Evolutionary conservation across 2,888 invertebrate species (phyloP), one percentile per base, ranked within the genome.

Genomic region (Heterodera filipjevi): DNA sequence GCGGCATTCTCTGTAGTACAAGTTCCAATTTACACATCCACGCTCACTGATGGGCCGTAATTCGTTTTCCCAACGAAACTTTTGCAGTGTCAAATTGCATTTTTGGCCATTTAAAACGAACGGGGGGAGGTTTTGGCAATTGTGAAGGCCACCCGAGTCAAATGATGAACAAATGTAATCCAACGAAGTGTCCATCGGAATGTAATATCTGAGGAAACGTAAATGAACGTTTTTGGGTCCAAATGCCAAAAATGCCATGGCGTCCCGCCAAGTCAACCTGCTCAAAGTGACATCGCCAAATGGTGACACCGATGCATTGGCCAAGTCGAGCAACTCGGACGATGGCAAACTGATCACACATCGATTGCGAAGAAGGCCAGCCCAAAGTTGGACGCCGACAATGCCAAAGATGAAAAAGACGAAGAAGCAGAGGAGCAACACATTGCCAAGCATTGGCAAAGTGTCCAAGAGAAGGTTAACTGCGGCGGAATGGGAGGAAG

Each of bases 351-450:
- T 87, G 73, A 88, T 85, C 53, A 86, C 86, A 82, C 88, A 88
- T 68, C 88, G 86, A 82, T 89, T 88, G 78, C 98, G 92, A 77
- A 99, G 92, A 82, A 98, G 94, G 72, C 99, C 99, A 90, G 98
- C 95, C 99, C 99, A 99, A 76, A 99, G 92, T 90, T 99, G 99
- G 66, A 99, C 99, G 32, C 99, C 99, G 86, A 99, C 95, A 90
- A 99, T 99, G 85, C 99, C 99, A 90, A 99, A 99, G 90, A 99
- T 99, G 92, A 99, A 99, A 93, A 99, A 99, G 81, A 99, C 99
- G 92, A 99, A 99, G 92, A 99, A 99, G 91, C 99, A 99, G 83
- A 99, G 92, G 84, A 99, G 92, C 78, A 92, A 89, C 76, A 99
- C 99, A 91, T 99, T 99, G 84, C 99, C 98, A 89, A 99, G 92